These are phyloP conservation scores for Drymonia ruficornis DNA, from an alignment of 2,888 invertebrate genomes.

Conservation along the genomic window DNA sequence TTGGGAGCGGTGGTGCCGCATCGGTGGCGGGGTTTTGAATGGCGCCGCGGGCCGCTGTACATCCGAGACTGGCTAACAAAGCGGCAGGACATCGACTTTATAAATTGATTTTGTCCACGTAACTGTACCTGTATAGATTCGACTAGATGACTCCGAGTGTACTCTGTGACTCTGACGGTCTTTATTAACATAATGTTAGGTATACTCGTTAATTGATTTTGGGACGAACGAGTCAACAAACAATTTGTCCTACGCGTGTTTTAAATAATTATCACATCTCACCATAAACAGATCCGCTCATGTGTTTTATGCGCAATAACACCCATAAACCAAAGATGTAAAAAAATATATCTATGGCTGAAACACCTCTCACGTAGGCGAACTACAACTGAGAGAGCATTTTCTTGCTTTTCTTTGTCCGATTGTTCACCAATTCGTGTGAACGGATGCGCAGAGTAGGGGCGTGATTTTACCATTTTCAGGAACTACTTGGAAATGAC, in stretches of 20 bases:
- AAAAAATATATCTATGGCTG: too few species aligned
- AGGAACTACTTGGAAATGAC: too few species aligned
- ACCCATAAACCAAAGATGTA: too few species aligned
- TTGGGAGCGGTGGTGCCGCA: constrained; percentile 71
- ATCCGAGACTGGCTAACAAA: constrained; percentile 70
- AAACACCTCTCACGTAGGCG: too few species aligned
- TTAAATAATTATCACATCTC: not conserved
- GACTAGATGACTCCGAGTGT: constrained; percentile 41
- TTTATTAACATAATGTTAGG: constrained; percentile 22
- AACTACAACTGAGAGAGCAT: too few species aligned
- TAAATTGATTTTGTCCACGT: constrained; percentile 79
- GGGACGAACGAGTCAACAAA: constrained; percentile 4
- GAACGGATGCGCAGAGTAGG: too few species aligned
- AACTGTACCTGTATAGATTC: constrained; percentile 64
- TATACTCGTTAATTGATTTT: constrained; percentile 18
- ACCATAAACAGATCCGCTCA: not conserved
- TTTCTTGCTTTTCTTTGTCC: too few species aligned
- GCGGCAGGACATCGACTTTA: constrained; percentile 82
- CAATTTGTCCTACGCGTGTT: not conserved
- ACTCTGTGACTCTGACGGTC: too few species aligned
- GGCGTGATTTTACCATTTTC: too few species aligned
- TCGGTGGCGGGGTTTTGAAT: constrained; percentile 73
- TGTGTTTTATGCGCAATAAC: too few species aligned
- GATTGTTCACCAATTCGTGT: too few species aligned
- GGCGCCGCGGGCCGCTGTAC: constrained; percentile 66